These are phyloP conservation scores for Drosophila cognata DNA, from an alignment of 2,888 invertebrate species.

Conservation along the genomic window DNA sequence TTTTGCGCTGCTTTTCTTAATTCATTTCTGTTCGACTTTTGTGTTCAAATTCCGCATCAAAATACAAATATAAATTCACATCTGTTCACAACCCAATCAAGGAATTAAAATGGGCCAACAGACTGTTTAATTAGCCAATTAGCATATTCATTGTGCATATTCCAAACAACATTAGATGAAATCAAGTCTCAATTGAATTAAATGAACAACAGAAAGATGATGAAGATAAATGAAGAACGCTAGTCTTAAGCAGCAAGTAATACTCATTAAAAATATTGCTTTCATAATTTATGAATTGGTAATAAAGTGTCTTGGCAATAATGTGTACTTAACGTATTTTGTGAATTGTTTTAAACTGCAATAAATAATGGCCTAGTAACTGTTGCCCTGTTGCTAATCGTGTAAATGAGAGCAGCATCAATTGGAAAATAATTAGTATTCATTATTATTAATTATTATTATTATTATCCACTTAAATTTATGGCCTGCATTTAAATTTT, in stretches of 20 bases:
- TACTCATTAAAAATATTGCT: not conserved
- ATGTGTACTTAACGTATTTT: slow-evolving; percentile 64
- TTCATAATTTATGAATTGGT: not conserved
- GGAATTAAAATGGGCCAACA: not conserved
- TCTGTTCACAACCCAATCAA: not conserved
- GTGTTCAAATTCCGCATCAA: not conserved
- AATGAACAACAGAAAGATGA: not conserved
- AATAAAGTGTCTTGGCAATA: slow-evolving; percentile 58
- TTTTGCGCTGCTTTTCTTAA: not conserved
- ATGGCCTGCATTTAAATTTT: too few species aligned
- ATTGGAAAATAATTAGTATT: too few species aligned
- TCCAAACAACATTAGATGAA: not conserved
- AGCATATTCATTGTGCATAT: not conserved
- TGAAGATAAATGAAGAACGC: not conserved
- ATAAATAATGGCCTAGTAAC: slow-evolving; percentile 13
- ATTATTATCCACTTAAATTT: too few species aligned
- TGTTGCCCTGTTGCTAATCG: too few species aligned
- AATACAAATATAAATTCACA: not conserved
- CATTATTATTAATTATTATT: too few species aligned
- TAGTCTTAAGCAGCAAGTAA: not conserved
- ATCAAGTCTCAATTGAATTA: not conserved
- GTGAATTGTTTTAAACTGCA: slow-evolving; percentile 45
- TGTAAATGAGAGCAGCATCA: too few species aligned
- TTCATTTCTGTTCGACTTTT: not conserved
- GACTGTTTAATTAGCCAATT: not conserved